Evolutionary conservation across 2,113 vertebrate genomes (phyloP).

Genomic region (Oenanthe oenanthe): DNA sequence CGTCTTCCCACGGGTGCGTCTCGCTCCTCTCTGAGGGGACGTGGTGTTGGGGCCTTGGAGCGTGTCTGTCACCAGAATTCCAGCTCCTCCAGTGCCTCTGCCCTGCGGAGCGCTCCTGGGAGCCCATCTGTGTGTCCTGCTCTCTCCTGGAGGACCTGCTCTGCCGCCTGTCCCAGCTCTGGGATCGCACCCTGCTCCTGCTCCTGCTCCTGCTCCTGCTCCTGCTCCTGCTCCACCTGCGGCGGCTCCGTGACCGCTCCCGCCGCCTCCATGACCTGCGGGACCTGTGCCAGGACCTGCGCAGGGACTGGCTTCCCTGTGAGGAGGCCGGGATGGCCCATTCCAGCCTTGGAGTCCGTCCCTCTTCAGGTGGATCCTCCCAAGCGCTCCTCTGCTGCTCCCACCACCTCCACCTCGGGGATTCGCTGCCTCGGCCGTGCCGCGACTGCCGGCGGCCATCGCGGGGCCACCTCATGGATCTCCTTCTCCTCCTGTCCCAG

Average conservation of each 20-base stretch:
- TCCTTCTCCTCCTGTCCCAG: background rate
- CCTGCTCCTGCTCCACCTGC: background rate
- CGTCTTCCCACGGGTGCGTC: background rate
- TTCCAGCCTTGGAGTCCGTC: accelerated
- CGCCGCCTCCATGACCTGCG: background rate
- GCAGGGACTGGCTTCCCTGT: accelerated
- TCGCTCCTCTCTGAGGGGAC: background rate
- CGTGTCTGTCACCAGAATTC: background rate
- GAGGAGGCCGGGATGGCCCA: background rate
- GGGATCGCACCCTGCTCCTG: background rate
- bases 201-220: background rate
- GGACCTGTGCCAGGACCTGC: accelerated
- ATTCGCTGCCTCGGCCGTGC: accelerated
- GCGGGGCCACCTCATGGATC: background rate
- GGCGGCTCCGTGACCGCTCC: accelerated
- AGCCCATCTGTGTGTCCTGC: background rate
- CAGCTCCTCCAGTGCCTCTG: background rate
- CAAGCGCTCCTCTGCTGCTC: background rate
- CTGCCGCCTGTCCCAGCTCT: accelerated
- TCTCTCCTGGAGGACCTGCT: background rate
- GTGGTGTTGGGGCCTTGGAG: accelerated
- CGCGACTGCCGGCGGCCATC: accelerated
- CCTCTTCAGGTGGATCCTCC: background rate
- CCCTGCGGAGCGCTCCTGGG: accelerated
- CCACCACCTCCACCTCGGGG: background rate